A percentile compares a stretch with the other conserved stretches of the same genome.
These are phyloP conservation scores for Taurulus bubalis DNA, from an alignment of 2,113 vertebrate species.

Conservation along the genomic window DNA sequence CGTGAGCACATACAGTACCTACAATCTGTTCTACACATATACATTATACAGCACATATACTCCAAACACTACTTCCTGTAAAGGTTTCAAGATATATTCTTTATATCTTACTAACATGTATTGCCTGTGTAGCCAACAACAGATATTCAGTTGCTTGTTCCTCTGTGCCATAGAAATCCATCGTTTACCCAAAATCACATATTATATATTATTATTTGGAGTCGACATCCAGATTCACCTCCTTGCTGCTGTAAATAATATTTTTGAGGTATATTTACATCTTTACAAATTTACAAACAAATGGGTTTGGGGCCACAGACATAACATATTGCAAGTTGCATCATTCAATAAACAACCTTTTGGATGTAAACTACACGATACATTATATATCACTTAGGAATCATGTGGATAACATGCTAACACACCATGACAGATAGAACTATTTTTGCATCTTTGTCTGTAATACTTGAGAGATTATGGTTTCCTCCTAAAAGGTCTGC, in stretches of 20 bases:
- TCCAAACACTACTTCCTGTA: not conserved
- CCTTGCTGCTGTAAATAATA: not conserved
- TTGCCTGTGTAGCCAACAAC: not conserved
- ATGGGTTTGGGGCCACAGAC: not conserved
- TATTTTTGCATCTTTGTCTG: conserved; percentile 26
- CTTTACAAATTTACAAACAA: not conserved
- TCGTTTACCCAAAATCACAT: not conserved
- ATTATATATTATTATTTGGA: not conserved
- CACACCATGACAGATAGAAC: conserved; percentile 11
- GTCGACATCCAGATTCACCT: not conserved
- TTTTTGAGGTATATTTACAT: not conserved
- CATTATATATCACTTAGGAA: conserved; percentile 27
- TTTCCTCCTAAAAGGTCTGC: conserved; percentile 29
- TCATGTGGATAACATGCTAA: not conserved
- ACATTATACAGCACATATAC: not conserved
- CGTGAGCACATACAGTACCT: not conserved
- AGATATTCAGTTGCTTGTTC: not conserved
- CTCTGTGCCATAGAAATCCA: not conserved
- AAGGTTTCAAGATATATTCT: not conserved
- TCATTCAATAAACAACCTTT: not conserved
- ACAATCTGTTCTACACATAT: not conserved
- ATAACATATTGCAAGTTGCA: too few species aligned
- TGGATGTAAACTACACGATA: not conserved
- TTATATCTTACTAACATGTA: not conserved
- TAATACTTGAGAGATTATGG: conserved; percentile 2